Evolutionary conservation across 2,888 invertebrate genomes (phyloP).

Genomic region (Coelopa pilipes): DNA sequence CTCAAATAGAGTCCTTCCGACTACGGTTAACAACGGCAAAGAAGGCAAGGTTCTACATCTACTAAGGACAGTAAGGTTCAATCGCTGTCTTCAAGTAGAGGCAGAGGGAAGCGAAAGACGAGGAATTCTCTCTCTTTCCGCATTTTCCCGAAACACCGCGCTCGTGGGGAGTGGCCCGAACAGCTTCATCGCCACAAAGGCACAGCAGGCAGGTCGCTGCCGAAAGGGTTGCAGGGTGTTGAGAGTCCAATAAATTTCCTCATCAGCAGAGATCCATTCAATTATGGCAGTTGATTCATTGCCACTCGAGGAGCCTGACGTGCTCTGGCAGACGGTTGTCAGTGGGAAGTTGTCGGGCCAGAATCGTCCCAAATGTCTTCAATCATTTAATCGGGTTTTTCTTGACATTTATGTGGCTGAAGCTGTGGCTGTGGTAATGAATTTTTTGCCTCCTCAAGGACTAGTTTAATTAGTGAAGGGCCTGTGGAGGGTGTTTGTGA

Average conservation of each 20-base stretch:
- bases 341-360: background rate
- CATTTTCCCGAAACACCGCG: too few relatives aligned
- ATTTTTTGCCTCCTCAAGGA: slow-evolving; percentile 37
- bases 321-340: slow-evolving; percentile 4
- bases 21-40: too few relatives aligned
- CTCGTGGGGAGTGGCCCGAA: background rate
- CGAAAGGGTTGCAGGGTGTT: slow-evolving; percentile 31
- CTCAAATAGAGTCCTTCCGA: too few relatives aligned
- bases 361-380: slow-evolving; percentile 33
- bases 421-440: background rate
- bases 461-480: slow-evolving; percentile 55
- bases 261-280: slow-evolving; percentile 32
- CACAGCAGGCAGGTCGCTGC: too few relatives aligned
- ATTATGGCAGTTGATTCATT: slow-evolving; percentile 37
- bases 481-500: too few relatives aligned
- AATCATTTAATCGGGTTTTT: slow-evolving; percentile 43
- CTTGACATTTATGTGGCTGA: slow-evolving; percentile 41
- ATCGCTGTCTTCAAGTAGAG: background rate
- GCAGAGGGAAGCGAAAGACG: too few relatives aligned
- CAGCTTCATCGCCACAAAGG: slow-evolving; percentile 18
- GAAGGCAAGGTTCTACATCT: too few relatives aligned
- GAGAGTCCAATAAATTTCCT: slow-evolving; percentile 35
- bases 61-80: too few relatives aligned
- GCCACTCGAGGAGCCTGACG: slow-evolving; percentile 11
- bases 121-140: too few relatives aligned